These are phyloP conservation scores for Gryon sp. DNA, from an alignment of 1,140 invertebrate species.

Conservation along the genomic window DNA sequence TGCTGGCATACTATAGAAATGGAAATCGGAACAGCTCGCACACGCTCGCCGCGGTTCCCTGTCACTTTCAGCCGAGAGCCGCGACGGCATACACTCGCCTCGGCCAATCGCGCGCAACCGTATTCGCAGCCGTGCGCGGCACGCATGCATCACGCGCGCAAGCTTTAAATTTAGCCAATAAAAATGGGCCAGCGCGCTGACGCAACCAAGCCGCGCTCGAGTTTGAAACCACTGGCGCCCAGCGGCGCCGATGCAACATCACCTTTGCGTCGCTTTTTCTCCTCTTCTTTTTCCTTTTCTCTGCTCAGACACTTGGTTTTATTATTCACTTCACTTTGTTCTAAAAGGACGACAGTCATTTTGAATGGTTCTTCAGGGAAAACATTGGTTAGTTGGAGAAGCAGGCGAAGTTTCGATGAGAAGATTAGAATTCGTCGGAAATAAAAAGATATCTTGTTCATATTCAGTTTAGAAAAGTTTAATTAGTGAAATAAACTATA, in stretches of 20 bases:
- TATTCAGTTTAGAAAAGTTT: no score
- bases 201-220: constrained; percentile 46
- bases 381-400: no score
- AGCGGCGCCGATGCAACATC: neutral
- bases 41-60: constrained; percentile 35
- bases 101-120: constrained; percentile 48
- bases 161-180: constrained; percentile 62
- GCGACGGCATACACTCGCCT: constrained; percentile 8
- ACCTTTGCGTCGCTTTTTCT: no score
- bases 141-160: constrained; percentile 45
- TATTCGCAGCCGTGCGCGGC: constrained; percentile 15
- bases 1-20: constrained; percentile 61
- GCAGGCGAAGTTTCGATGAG: no score
- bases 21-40: constrained; percentile 59
- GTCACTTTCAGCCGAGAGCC: constrained; percentile 56
- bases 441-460: no score
- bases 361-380: no score
- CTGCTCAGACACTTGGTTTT: no score
- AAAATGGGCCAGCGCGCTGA: constrained; percentile 58
- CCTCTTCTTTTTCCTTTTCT: neutral
- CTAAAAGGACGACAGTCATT: no score
- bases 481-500: no score
- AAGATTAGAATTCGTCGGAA: no score
- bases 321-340: no score
- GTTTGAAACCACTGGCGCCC: constrained; percentile 25